Percentiles rank a stretch among this genome's conserved stretches.
phyloP scores from a whole-genome alignment of 2,888 invertebrate genomes.

The Microctonus hyperodae region DNA sequence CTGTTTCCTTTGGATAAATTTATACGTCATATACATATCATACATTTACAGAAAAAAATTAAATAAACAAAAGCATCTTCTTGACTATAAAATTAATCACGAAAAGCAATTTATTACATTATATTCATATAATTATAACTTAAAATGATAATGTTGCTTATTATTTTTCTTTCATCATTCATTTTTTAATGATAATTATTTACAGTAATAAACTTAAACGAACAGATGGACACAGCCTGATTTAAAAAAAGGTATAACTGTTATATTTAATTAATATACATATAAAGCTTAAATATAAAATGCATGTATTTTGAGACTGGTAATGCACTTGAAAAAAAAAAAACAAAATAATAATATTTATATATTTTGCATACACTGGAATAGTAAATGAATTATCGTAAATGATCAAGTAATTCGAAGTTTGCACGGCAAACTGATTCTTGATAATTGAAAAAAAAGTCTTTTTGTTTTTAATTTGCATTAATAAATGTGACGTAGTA shows the following conservation, averaged over 20 bases:
- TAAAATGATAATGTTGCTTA: neutral
- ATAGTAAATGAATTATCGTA: constrained; percentile 28
- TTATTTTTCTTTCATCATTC: neutral
- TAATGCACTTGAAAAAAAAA: neutral
- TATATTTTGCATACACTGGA: neutral
- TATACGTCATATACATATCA: constrained; percentile 4
- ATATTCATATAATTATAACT: neutral
- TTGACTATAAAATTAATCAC: constrained; percentile 23
- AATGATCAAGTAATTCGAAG: constrained; percentile 56
- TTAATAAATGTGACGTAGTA: constrained; percentile 2
- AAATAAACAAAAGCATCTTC: constrained; percentile 16
- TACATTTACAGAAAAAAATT: too few species aligned
- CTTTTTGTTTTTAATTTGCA: constrained; percentile 2
- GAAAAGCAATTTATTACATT: neutral
- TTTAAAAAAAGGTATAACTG: constrained; percentile 33
- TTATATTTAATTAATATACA: constrained; percentile 8
- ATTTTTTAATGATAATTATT: constrained; percentile 17
- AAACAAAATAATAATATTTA: neutral
- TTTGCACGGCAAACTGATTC: constrained; percentile 59
- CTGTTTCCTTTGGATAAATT: constrained; percentile 33
- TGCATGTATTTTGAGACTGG: constrained; percentile 18
- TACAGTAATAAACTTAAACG: constrained; percentile 15
- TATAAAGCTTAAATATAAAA: constrained; percentile 13
- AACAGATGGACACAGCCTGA: constrained; percentile 44
- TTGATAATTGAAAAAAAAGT: constrained; percentile 44